Base-by-base conservation (phyloP, 2,888 invertebrate species). In the Scaptomyza flava region DNA sequence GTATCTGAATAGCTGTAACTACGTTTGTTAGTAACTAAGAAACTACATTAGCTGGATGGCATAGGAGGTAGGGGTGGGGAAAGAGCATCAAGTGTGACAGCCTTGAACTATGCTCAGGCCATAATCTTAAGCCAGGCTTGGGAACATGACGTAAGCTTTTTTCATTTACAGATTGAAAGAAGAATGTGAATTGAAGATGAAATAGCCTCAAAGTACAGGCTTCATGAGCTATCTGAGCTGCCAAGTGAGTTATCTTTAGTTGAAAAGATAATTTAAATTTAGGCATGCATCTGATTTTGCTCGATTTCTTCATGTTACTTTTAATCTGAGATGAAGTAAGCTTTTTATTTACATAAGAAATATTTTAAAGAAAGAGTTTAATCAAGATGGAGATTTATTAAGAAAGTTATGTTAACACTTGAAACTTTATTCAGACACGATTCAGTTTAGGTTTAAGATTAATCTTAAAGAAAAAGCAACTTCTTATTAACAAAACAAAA, bases 131-230 rank as follows among this genome's bases (percentile, higher is more conserved):
- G 47, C 47, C n/a, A 8, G 72, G 73, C 77, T 74, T 63, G 73
- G 72, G 73, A 74, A 72, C 62, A 77, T 77, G 72, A 71, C 62
- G 66, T 42, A 42, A 66, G 58, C 77, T 65, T 56, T 43, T 56
- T 61, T 43, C 23, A 23, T 12, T 47, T 2, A 52, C 56, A 14
- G 43, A 31, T 33, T 34, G 34, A 46, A 38, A 53, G 14, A 38
- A 57, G 59, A 60, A 61, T 56, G 42, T 14, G 23, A 38, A 46
- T 45, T 54, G 54, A 58, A 43, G 50, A 53, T 45, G 36, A 31
- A 27, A 50, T n/a, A 14, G 9, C 31, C 6, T 50, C 41, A 38
- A 23, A 12, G 3, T 6, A 36, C 6, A 20, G 41, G n/a, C 27
- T 27, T 27, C 36, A 36, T 6, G 6, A n/a, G n/a, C n/a, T 30